These are phyloP conservation scores for Brachyhypopomus occidentalis DNA, from an alignment of 2,113 vertebrate species.

Conservation along the genomic window DNA sequence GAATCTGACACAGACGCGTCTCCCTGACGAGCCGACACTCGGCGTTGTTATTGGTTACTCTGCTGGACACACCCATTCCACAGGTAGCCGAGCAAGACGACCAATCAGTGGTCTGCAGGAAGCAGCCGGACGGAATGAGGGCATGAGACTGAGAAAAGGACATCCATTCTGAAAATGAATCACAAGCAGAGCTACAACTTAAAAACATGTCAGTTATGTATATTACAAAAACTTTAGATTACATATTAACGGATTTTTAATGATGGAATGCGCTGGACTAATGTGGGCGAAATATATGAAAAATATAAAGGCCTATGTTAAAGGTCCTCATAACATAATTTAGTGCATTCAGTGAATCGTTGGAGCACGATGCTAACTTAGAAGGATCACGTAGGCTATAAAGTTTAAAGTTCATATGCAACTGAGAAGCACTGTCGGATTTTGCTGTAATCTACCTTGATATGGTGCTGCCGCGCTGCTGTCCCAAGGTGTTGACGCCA, in stretches of 20 bases:
- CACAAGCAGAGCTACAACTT: neutral
- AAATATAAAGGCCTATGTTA: no score
- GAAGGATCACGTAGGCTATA: no score
- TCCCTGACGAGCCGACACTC: slow-evolving; percentile 60
- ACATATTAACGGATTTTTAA: no score
- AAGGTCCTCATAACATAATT: no score
- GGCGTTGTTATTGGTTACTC: slow-evolving; percentile 62
- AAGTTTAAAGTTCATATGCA: no score
- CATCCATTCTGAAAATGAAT: slow-evolving; percentile 53
- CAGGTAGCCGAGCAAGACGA: slow-evolving; percentile 64
- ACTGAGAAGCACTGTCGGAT: neutral
- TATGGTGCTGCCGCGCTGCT: slow-evolving; percentile 43
- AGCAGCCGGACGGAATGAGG: slow-evolving; percentile 50
- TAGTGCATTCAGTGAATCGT: no score
- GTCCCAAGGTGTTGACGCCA: slow-evolving; percentile 43
- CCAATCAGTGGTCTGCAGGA: slow-evolving; percentile 63
- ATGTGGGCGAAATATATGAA: no score
- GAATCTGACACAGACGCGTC: slow-evolving; percentile 64
- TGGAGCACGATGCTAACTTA: no score
- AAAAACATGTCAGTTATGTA: neutral
- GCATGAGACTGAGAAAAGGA: slow-evolving; percentile 37
- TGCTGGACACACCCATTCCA: slow-evolving; percentile 63
- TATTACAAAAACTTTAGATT: no score
- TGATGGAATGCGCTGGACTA: no score
- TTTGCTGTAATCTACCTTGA: slow-evolving; percentile 35